phyloP scores from a whole-genome alignment of 2,888 invertebrate species.

The Aradus depressus region DNA sequence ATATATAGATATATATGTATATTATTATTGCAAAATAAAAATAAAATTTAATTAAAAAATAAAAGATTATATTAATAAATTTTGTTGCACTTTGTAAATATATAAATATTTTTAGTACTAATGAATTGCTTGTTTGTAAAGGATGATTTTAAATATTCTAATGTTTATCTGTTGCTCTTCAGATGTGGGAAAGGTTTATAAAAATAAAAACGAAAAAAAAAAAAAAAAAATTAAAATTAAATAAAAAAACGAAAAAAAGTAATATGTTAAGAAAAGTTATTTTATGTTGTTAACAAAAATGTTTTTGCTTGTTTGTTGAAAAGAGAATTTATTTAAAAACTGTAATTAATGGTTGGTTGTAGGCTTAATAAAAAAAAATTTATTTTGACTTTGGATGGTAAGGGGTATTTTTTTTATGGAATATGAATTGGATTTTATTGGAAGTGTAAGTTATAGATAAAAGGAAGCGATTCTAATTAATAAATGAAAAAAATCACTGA shows the following conservation, averaged over 20 bases:
- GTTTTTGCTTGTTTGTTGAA: slow-evolving; percentile 13
- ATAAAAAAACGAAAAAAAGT: too few relatives aligned
- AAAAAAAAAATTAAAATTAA: too few relatives aligned
- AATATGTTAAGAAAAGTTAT: background rate
- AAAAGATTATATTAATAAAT: slow-evolving; percentile 1
- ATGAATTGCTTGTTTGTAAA: slow-evolving; percentile 16
- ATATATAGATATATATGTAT: too few relatives aligned
- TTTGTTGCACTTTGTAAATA: slow-evolving; percentile 17
- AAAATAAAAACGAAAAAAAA: too few relatives aligned
- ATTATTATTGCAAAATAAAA: background rate
- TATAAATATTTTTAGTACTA: background rate
- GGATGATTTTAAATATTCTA: slow-evolving; percentile 19
- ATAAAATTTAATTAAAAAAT: background rate
- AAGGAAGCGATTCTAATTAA: too few relatives aligned
- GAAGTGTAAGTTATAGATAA: background rate
- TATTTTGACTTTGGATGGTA: slow-evolving; percentile 20
- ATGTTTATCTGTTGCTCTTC: too few relatives aligned
- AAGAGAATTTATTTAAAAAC: too few relatives aligned
- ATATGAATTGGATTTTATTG: slow-evolving; percentile 6
- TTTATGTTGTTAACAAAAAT: slow-evolving; percentile 10
- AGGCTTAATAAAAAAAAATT: slow-evolving; percentile 19
- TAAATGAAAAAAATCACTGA: slow-evolving; percentile 5
- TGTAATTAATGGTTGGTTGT: slow-evolving; percentile 14
- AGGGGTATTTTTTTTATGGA: slow-evolving; percentile 17
- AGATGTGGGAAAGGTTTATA: too few relatives aligned